These are phyloP conservation scores for Theonella swinhoei DNA, from an alignment of 37 sponge, comb jelly and placozoan genomes.

Conservation along the genomic window DNA sequence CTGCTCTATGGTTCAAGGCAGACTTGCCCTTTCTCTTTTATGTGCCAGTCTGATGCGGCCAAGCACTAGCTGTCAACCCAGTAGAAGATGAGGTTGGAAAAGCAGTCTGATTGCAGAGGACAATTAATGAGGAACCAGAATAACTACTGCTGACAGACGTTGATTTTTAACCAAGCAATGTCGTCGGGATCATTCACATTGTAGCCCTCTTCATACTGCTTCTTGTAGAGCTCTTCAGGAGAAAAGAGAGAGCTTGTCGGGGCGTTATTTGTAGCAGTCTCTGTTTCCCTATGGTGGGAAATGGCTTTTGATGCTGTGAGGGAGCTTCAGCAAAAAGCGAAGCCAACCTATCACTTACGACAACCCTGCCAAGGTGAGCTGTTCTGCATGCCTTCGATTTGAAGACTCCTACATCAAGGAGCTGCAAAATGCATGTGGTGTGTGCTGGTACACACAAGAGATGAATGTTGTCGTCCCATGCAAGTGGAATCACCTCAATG, in stretches of 20 bases:
- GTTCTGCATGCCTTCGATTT: constrained; percentile 57
- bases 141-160: too few species aligned
- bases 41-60: constrained; percentile 12
- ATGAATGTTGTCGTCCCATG: constrained; percentile 44
- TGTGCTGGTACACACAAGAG: constrained; percentile 66
- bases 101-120: too few species aligned
- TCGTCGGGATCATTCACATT: too few species aligned
- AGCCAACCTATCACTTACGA: constrained; percentile 43
- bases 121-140: too few species aligned
- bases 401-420: constrained; percentile 67
- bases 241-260: too few species aligned
- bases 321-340: constrained; percentile 47
- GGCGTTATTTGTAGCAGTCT: too few species aligned
- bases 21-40: constrained; percentile 11
- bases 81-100: too few species aligned
- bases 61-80: too few species aligned
- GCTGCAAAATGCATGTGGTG: constrained; percentile 67
- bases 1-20: constrained; percentile 26
- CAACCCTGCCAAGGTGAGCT: constrained; percentile 39
- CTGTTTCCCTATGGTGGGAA: constrained; percentile 52
- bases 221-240: too few species aligned
- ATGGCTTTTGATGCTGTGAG: constrained; percentile 48
- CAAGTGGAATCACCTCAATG: constrained; percentile 62
- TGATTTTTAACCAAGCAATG: too few species aligned
- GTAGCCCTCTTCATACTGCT: too few species aligned